Percentiles rank a stretch among this genome's conserved stretches.
phyloP scores from a whole-genome alignment of 1,140 invertebrate species.

The Eufriesea mexicana region DNA sequence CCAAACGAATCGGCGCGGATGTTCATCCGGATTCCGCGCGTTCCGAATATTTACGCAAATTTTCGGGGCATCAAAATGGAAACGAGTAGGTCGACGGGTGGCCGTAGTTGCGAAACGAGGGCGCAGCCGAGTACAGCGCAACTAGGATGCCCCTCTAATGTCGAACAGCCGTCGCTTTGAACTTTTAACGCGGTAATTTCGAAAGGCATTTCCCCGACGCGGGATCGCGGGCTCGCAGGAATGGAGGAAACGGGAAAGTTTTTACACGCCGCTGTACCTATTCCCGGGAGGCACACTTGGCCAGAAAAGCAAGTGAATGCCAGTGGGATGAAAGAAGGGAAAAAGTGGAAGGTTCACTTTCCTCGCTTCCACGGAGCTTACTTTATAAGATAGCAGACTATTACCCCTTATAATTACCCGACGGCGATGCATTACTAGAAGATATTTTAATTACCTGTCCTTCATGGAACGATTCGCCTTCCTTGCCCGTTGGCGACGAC shows the following conservation, averaged over 20 bases:
- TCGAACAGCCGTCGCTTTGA: conserved; percentile 33
- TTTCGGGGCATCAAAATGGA: not conserved
- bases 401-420: conserved; percentile 60
- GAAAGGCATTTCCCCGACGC: conserved; percentile 33
- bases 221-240: conserved; percentile 4
- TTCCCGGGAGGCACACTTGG: conserved; percentile 20
- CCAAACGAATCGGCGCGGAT: not conserved
- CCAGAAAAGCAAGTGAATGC: conserved; percentile 40
- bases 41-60: conserved; percentile 1
- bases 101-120: conserved; percentile 1
- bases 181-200: conserved; percentile 57
- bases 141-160: not conserved
- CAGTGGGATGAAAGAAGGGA: conserved; percentile 21
- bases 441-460: conserved; percentile 56
- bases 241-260: conserved; percentile 37
- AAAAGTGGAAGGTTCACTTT: conserved; percentile 33
- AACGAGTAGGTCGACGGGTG: not conserved
- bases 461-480: conserved; percentile 17
- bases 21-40: too few relatives aligned
- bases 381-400: conserved; percentile 51
- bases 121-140: not conserved
- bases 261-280: conserved; percentile 23
- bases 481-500: too few relatives aligned
- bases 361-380: not conserved
- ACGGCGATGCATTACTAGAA: conserved; percentile 47